Percentiles rank a stretch among this genome's conserved stretches.
phyloP scores from a whole-genome alignment of 2,797 vertebrate species.

The Poliocrania exsul region DNA sequence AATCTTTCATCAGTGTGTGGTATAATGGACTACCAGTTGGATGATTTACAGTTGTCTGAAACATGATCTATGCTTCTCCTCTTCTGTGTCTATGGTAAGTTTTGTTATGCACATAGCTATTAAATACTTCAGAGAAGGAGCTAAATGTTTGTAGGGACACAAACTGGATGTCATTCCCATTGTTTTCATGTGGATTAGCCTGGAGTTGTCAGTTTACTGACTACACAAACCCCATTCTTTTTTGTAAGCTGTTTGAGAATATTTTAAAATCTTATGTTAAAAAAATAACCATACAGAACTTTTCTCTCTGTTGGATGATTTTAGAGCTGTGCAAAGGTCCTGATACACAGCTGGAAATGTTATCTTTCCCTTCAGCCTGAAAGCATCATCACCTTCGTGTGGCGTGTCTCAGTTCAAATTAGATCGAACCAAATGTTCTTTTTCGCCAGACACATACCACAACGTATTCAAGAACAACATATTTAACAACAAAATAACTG shows the following conservation, averaged over 20 bases:
- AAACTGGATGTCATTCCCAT: accelerated
- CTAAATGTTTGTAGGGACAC: neutral
- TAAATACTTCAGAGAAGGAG: neutral
- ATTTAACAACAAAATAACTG: neutral
- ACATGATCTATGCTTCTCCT: slow-evolving; percentile 9
- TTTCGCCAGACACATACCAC: neutral
- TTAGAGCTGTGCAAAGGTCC: neutral
- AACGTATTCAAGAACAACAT: neutral
- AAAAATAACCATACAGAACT: accelerated
- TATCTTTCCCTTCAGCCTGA: neutral
- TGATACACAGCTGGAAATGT: neutral
- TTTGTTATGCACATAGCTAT: neutral
- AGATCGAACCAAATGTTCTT: neutral
- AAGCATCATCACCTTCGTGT: neutral
- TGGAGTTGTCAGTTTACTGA: neutral
- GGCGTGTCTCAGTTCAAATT: neutral
- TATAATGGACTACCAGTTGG: slow-evolving; percentile 23
- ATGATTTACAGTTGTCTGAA: slow-evolving; percentile 19
- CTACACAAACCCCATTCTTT: neutral
- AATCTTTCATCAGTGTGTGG: neutral
- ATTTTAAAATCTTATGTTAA: neutral
- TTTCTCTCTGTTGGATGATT: neutral
- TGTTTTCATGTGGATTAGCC: neutral
- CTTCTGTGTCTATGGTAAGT: slow-evolving; percentile 51
- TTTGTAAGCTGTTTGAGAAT: neutral